Evolutionary conservation across 2,113 vertebrate genomes (phyloP).

Genomic region (Mustela lutreola): DNA sequence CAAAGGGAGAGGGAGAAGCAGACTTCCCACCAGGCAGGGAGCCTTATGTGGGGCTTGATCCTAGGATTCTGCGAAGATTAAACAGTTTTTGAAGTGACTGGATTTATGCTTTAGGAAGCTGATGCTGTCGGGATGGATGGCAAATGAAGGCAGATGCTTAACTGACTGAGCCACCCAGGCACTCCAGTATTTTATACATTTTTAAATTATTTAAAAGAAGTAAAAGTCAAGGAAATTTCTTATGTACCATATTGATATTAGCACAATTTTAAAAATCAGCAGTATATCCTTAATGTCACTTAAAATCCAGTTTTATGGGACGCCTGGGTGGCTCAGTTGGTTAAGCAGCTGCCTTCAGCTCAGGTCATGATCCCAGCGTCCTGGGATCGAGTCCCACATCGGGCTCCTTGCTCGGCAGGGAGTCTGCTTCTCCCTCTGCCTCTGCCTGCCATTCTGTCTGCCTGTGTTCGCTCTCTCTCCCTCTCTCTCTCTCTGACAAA

Average conservation of each 20-base stretch:
- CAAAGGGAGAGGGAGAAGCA: neutral
- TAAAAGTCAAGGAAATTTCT: neutral
- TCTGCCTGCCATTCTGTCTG: no score
- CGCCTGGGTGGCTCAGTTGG: no score
- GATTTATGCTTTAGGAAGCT: no score
- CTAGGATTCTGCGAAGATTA: neutral
- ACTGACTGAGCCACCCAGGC: neutral
- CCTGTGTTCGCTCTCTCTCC: no score
- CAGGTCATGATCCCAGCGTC: no score
- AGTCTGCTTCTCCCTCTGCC: no score
- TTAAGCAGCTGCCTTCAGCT: no score
- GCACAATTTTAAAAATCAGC: neutral
- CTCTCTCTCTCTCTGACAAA: no score
- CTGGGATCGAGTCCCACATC: no score
- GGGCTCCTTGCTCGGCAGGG: no score
- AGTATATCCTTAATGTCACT: neutral
- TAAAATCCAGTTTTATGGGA: neutral
- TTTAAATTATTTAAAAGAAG: slow-evolving; percentile 10
- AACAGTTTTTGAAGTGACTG: no score
- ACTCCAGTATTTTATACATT: neutral
- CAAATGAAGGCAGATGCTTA: neutral
- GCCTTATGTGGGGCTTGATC: neutral
- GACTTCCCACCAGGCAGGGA: neutral
- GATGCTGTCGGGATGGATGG: no score
- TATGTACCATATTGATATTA: neutral